Evolutionary conservation across 2,113 vertebrate species (phyloP), one percentile per base, ranked within the genome.

Genomic region (Nanorana parkeri): DNA sequence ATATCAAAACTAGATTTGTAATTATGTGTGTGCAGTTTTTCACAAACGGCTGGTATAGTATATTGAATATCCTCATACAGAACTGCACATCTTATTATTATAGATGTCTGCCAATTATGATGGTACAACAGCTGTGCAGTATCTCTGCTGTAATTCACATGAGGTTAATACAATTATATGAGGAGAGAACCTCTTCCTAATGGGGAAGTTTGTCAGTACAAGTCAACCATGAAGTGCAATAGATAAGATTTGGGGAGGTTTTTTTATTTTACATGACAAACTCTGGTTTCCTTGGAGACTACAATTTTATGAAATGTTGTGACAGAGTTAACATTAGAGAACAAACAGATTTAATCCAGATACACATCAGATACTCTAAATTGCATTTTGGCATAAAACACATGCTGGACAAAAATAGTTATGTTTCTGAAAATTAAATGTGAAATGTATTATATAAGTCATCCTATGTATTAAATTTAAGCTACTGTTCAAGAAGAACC

Each of bases 221-320:
- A 75, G 72, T 75, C 20, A 75, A 61, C 72, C 72, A 75, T 60
- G 54, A 75, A 75, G 29, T 61, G 72, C 55, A 36, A 36, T 36
- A 75, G 56, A 75, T 75, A 36, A 47, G 72, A 23, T 36, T 75
- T 60, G 3, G 16, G 17, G 13, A 20, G 28, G 5, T 47, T 47
- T 36, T 47, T 47, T 47, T 60, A 36, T 73, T 72, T 36, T 71
- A 47, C 68, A 71, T 71, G 54, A 54, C 68, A 71, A 71, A 71
- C 47, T 71, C 7, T 28, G 13, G 72, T 75, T 61, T 75, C 72
- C 72, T 41, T 75, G 72, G 72, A 75, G 72, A 61, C 72, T 5
- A 41, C 29, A 75, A 75, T 75, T 56, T 41, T 75, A 29, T 61
- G 72, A 75, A 75, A 75, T 75, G 72, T 75, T 75, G 72, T 75